Conservation (phyloP, 2,113 vertebrate species). For the Heterocephalus glaber region DNA sequence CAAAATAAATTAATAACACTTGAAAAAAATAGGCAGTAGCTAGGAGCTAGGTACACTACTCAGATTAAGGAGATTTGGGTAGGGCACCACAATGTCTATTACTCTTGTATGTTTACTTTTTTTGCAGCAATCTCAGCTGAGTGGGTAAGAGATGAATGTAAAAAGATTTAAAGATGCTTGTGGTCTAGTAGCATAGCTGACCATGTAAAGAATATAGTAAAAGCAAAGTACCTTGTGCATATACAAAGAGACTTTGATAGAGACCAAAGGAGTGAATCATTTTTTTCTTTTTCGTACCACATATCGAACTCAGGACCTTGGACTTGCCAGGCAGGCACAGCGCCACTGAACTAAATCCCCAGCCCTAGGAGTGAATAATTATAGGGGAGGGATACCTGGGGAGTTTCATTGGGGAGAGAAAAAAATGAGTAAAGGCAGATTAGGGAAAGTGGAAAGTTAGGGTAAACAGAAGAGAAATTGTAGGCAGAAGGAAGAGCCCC, state of each 20-base stretch:
- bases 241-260: slow-evolving; percentile 4
- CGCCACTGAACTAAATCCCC: too few species aligned
- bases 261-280: slow-evolving; percentile 34
- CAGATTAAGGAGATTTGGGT: background rate
- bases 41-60: background rate
- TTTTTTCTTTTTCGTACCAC: background rate
- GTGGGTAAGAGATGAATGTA: slow-evolving; percentile 8
- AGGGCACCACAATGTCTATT: background rate
- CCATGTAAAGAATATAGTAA: background rate
- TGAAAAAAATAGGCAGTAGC: too few species aligned
- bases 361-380: background rate
- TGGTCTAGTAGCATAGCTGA: slow-evolving; percentile 7
- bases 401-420: background rate
- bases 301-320: too few species aligned
- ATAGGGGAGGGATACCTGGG: background rate
- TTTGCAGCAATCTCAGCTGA: slow-evolving; percentile 30
- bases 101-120: slow-evolving; percentile 32
- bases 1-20: too few species aligned
- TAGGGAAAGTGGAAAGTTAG: background rate
- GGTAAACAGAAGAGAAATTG: background rate
- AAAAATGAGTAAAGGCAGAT: background rate
- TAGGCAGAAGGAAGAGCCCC: background rate
- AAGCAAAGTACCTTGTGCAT: slow-evolving; percentile 6
- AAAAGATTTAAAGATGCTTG: slow-evolving; percentile 16
- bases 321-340: too few species aligned